Conservation (phyloP, 1,140 invertebrate species). For the Aphaenogaster rudis region DNA sequence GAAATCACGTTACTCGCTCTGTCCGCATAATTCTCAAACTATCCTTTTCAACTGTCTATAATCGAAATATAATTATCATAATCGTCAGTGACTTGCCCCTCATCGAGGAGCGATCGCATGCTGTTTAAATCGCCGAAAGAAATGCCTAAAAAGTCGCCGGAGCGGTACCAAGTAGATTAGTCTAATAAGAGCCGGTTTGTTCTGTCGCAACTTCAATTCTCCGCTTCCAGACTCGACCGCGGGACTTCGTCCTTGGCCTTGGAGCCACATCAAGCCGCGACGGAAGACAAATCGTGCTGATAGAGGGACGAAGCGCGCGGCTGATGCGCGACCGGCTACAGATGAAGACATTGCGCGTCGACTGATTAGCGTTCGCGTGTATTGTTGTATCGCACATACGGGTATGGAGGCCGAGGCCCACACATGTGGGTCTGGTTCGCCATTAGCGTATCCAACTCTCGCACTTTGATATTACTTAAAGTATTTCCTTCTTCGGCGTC, state of each 20-base stretch:
- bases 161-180: background rate
- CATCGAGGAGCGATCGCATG: background rate
- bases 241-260: slow-evolving; percentile 58
- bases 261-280: slow-evolving; percentile 66
- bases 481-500: slow-evolving; percentile 32
- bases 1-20: slow-evolving; percentile 10
- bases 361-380: slow-evolving; percentile 79
- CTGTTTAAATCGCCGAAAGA: slow-evolving; percentile 6
- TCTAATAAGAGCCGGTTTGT: slow-evolving; percentile 33
- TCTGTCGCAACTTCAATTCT: slow-evolving; percentile 20
- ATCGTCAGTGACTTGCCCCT: background rate
- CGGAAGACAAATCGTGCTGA: slow-evolving; percentile 79
- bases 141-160: background rate
- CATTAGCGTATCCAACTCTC: slow-evolving; percentile 52
- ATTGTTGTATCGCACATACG: slow-evolving; percentile 58
- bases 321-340: slow-evolving; percentile 65
- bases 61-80: background rate
- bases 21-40: background rate
- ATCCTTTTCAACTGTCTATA: background rate
- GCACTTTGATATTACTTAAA: slow-evolving; percentile 55
- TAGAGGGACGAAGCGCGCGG: slow-evolving; percentile 72
- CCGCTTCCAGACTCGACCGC: slow-evolving; percentile 14
- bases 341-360: slow-evolving; percentile 82
- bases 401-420: slow-evolving; percentile 11
- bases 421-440: slow-evolving; percentile 30